These are phyloP conservation scores for Thecophora atra DNA, from an alignment of 2,888 invertebrate species.

Conservation along the genomic window DNA sequence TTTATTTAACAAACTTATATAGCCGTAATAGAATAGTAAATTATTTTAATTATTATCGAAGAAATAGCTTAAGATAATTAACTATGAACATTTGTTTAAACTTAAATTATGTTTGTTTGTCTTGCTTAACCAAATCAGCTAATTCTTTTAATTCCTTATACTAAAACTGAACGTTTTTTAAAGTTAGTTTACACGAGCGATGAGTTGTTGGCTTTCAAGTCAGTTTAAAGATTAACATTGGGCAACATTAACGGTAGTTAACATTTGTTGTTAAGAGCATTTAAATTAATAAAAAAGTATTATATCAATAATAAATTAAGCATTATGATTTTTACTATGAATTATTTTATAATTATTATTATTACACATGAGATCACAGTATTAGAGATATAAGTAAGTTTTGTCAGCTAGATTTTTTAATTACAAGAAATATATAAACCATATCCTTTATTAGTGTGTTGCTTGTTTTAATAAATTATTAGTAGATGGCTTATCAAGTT, in stretches of 20 bases:
- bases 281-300: too few relatives aligned
- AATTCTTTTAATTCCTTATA: too few relatives aligned
- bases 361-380: slow-evolving; percentile 68
- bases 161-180: too few relatives aligned
- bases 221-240: too few relatives aligned
- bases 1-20: slow-evolving; percentile 7
- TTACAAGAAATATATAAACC: slow-evolving; percentile 42
- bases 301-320: neutral
- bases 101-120: too few relatives aligned
- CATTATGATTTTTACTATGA: slow-evolving; percentile 11
- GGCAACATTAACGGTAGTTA: neutral
- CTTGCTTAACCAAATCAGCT: too few relatives aligned
- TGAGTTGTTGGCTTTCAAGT: too few relatives aligned
- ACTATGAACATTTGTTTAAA: too few relatives aligned
- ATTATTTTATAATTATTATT: slow-evolving; percentile 50
- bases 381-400: slow-evolving; percentile 64
- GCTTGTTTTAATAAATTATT: slow-evolving; percentile 33
- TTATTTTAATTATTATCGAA: too few relatives aligned
- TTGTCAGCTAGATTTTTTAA: slow-evolving; percentile 31
- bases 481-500: slow-evolving; percentile 6
- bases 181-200: too few relatives aligned
- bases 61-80: too few relatives aligned
- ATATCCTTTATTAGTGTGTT: slow-evolving; percentile 37
- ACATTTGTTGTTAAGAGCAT: neutral
- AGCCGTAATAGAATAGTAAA: too few relatives aligned